Evolutionary conservation across 2,888 invertebrate species (phyloP).

Genomic region (Amiota mariae): DNA sequence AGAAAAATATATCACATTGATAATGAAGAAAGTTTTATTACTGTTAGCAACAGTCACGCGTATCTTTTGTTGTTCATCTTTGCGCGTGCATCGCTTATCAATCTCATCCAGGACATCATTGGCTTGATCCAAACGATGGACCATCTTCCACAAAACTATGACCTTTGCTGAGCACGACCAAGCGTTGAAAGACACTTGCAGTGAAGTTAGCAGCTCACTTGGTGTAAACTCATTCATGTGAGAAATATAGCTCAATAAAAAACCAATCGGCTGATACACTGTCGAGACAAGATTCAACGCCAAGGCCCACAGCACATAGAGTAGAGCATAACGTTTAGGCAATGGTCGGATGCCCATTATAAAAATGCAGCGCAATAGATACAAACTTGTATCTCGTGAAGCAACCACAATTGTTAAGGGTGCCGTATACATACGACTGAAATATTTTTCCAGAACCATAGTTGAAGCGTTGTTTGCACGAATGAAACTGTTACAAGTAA

Average conservation of each 20-base stretch:
- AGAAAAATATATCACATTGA: conserved; percentile 43
- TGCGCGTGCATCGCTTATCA: conserved; percentile 45
- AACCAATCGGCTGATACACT: conserved; percentile 53
- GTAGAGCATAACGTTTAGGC: conserved; percentile 40
- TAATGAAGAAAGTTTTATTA: conserved; percentile 53
- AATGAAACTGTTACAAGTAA: too few relatives aligned
- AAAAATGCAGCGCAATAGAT: conserved; percentile 48
- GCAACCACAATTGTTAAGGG: conserved; percentile 29
- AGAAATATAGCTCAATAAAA: conserved; percentile 35
- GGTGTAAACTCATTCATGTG: conserved; percentile 50
- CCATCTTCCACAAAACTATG: conserved; percentile 50
- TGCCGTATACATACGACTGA: conserved; percentile 45
- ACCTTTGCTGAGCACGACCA: conserved; percentile 60
- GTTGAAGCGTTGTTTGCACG: too few relatives aligned
- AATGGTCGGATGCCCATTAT: conserved; percentile 52
- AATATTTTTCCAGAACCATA: conserved; percentile 12
- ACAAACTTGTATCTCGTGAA: conserved; percentile 45
- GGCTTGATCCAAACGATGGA: conserved; percentile 50
- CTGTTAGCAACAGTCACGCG: conserved; percentile 46
- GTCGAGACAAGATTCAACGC: conserved; percentile 47
- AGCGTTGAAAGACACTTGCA: conserved; percentile 58
- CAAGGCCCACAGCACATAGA: conserved; percentile 50
- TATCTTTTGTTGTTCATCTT: conserved; percentile 45
- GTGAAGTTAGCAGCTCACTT: conserved; percentile 57
- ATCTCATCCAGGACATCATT: conserved; percentile 52